Evolutionary conservation across 1,140 invertebrate genomes (phyloP).

Genomic region (Camponotus pennsylvanicus): DNA sequence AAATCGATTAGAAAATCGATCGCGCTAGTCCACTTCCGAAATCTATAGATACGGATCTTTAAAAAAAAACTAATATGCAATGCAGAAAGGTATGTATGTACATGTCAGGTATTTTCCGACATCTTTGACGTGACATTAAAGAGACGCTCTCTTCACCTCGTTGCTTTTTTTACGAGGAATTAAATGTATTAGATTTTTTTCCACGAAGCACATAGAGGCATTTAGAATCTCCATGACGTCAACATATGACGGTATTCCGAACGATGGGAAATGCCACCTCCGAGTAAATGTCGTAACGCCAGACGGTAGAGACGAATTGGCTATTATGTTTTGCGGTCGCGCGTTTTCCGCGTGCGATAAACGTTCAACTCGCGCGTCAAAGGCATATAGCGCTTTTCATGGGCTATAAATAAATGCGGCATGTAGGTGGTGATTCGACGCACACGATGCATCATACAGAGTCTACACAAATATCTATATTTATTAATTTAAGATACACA

Average conservation of each 20-base stretch:
- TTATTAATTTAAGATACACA: conserved; percentile 45
- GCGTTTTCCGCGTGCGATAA: conserved; percentile 24
- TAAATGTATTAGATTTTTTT: conserved; percentile 36
- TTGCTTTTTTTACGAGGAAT: conserved; percentile 7
- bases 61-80: not conserved
- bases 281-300: conserved; percentile 11
- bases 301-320: conserved; percentile 6
- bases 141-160: not conserved
- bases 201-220: not conserved
- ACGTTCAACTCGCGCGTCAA: conserved; percentile 26
- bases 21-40: too few species aligned
- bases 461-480: conserved; percentile 30
- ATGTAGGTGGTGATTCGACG: conserved; percentile 36
- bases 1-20: too few species aligned
- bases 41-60: not conserved
- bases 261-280: not conserved
- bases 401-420: conserved; percentile 42
- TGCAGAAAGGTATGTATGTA: not conserved
- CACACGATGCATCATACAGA: conserved; percentile 8
- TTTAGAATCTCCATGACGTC: conserved; percentile 31
- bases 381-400: conserved; percentile 10
- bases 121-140: conserved; percentile 27
- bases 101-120: not conserved
- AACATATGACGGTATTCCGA: not conserved
- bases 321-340: conserved; percentile 33